Conservation (phyloP, 2,113 vertebrate species). For the Salvelinus sp. region DNA sequence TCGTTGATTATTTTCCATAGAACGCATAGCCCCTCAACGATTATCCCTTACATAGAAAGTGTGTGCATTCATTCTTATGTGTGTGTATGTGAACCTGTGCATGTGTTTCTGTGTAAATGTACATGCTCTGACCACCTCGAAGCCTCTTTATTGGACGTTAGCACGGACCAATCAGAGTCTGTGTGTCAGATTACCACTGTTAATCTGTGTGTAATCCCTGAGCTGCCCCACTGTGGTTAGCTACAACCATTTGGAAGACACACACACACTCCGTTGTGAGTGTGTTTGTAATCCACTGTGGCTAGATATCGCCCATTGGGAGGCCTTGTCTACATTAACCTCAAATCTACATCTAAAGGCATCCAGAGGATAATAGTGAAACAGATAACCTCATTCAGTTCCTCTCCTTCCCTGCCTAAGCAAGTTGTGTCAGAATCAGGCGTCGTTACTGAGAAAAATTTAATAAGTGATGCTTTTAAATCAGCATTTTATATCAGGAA, state of each 20-base stretch:
- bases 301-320: slow-evolving; percentile 22
- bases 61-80: background rate
- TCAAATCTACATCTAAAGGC: slow-evolving; percentile 22
- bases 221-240: slow-evolving; percentile 45
- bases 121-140: slow-evolving; percentile 13
- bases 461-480: no score
- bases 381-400: slow-evolving; percentile 63
- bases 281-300: slow-evolving; percentile 9
- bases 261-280: slow-evolving; percentile 1
- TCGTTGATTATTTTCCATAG: no score
- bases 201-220: slow-evolving; percentile 67
- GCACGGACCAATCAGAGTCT: slow-evolving; percentile 35
- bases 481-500: no score
- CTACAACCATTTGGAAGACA: slow-evolving; percentile 12
- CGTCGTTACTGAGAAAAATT: no score
- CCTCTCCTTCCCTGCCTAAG: no score
- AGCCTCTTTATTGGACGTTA: slow-evolving; percentile 39
- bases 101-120: background rate
- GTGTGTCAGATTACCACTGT: slow-evolving; percentile 54
- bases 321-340: slow-evolving; percentile 26
- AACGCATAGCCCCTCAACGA: no score
- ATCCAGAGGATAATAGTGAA: slow-evolving; percentile 60
- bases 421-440: no score
- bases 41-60: no score
- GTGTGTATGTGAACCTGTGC: background rate